A percentile compares a stretch with the other conserved stretches of the same genome.
Evolutionary conservation across 2,888 invertebrate genomes (phyloP).

Genomic region (Dicyrtomina minuta): DNA sequence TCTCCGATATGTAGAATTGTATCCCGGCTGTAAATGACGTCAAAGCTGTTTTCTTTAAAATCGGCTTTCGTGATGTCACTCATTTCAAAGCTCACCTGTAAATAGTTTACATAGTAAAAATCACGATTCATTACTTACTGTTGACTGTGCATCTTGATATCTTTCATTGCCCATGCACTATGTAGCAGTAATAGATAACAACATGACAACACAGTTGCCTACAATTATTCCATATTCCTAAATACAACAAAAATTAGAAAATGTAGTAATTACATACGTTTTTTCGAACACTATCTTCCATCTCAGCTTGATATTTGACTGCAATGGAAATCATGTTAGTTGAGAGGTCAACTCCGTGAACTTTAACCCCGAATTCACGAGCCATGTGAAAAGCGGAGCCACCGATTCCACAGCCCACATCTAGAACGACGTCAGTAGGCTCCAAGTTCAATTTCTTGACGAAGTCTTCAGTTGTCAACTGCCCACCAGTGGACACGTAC

Average conservation of each 20-base stretch:
- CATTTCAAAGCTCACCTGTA: constrained; percentile 55
- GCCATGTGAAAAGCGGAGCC: constrained; percentile 62
- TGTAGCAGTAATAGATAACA: no score
- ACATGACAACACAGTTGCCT: no score
- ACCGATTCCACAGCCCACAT: constrained; percentile 62
- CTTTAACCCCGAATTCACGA: constrained; percentile 59
- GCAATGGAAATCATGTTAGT: constrained; percentile 62
- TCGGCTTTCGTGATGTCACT: constrained; percentile 60
- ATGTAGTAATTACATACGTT: no score
- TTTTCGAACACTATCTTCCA: constrained; percentile 54
- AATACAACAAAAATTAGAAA: no score
- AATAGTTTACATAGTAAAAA: neutral
- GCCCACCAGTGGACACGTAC: constrained; percentile 63
- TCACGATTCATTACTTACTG: no score
- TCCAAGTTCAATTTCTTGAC: constrained; percentile 57
- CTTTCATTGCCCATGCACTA: no score
- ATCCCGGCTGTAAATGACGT: constrained; percentile 62
- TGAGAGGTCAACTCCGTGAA: constrained; percentile 62
- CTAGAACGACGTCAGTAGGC: constrained; percentile 59
- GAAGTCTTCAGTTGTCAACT: constrained; percentile 60
- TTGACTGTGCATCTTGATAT: no score
- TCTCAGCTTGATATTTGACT: constrained; percentile 58
- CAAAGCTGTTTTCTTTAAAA: constrained; percentile 59
- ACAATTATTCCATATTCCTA: no score
- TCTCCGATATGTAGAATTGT: constrained; percentile 62